These are phyloP conservation scores for Poeciliopsis retropinna DNA, from an alignment of 2,113 vertebrate species.

Conservation along the genomic window DNA sequence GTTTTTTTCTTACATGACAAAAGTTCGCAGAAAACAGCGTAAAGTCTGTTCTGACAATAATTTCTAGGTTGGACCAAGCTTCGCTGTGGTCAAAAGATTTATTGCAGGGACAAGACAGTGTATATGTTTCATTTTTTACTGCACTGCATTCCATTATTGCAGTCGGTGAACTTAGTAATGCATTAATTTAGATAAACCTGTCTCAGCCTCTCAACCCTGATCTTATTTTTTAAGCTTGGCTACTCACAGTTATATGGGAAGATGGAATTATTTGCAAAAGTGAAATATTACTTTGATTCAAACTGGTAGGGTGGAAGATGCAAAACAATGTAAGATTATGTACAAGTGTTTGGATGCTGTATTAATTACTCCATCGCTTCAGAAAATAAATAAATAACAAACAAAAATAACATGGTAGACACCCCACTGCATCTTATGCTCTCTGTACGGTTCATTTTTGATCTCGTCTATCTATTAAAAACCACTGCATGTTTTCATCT, in stretches of 20 bases:
- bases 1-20: neutral
- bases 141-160: neutral
- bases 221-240: constrained; percentile 10
- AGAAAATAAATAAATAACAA: neutral
- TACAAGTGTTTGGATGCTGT: constrained; percentile 21
- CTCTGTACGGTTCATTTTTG: constrained; percentile 15
- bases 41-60: neutral
- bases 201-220: constrained; percentile 4
- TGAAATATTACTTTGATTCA: constrained; percentile 48
- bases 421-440: constrained; percentile 21
- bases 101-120: neutral
- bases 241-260: constrained; percentile 3
- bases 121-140: neutral
- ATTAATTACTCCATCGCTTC: constrained; percentile 30
- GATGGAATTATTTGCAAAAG: constrained; percentile 27
- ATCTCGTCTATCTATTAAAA: constrained; percentile 47
- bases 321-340: constrained; percentile 30
- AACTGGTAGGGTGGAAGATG: constrained; percentile 15
- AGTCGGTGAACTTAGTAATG: neutral
- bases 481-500: constrained; percentile 28
- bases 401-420: neutral
- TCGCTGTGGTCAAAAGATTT: constrained; percentile 7
- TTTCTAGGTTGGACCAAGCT: neutral
- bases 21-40: neutral
- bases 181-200: constrained; percentile 6